Evolutionary conservation across 2,797 vertebrate species (phyloP), one percentile per base, ranked within the genome.

Genomic region (Trematomus bernacchii): DNA sequence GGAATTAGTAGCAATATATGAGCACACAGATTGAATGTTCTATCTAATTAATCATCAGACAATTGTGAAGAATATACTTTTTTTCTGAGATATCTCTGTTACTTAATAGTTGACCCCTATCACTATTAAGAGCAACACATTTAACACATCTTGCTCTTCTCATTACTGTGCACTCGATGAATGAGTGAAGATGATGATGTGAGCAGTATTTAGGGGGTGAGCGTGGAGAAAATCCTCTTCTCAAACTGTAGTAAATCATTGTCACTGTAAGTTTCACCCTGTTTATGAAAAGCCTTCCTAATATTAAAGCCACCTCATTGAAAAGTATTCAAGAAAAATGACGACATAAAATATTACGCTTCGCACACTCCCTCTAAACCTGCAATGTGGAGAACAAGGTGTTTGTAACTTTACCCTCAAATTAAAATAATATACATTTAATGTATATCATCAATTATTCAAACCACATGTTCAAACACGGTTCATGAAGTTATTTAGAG

Each of bases 221-320:
- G 15, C 70, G n/a, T 50, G 33, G 54, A 46, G 27, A 62, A 50
- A 71, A 58, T 43, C 23, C 8, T 37, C 3, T 80, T 52, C 3
- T 33, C 48, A 48, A 64, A 55, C 27, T 44, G 33, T n/a, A 50
- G 53, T 18, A 48, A 30, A 1, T 58, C 7, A 23, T 43, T 52
- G 13, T 53, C 2, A 13, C 47, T 37, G 33, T 37, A n/a, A 67
- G 55, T 16, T 58, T 12, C 30, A 18, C 30, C 33, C 7, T 58
- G 7, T 33, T 43, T 9, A 57, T 50, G 27, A 62, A 62, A 62
- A 55, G 15, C 43, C 1, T 1, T 55, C 21, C 10, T 48, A 0
- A 30, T 21, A 47, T 60, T 19, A 15, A 15, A 57, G 53, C 52
- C 16, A 50, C 30, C 43, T 37, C 19, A 11, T 19, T 18, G 10